Percentiles rank a stretch among this genome's conserved stretches.
These are phyloP conservation scores for Progne subis DNA, from an alignment of 2,113 vertebrate genomes.

Conservation along the genomic window DNA sequence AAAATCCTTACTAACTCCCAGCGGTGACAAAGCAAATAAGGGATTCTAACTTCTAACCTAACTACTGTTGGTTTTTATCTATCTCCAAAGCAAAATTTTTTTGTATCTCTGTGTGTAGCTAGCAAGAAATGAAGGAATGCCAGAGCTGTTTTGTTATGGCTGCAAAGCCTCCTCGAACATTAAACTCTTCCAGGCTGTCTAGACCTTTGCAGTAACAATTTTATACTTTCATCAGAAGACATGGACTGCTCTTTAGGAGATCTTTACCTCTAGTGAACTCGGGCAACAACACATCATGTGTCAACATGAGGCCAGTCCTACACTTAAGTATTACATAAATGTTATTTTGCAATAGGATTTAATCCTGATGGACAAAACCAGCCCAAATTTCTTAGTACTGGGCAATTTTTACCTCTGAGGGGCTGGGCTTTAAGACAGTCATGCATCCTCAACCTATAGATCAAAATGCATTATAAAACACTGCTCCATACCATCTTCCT, in stretches of 20 bases:
- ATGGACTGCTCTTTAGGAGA: background rate
- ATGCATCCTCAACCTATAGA: background rate
- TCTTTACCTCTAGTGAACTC: background rate
- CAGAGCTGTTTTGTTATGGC: background rate
- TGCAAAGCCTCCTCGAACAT: background rate
- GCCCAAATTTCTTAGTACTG: background rate
- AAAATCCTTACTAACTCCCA: background rate
- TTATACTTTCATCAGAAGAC: background rate
- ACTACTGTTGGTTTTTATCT: background rate
- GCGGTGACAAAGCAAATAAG: background rate
- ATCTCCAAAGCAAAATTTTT: background rate
- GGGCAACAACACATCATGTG: background rate
- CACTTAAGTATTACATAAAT: background rate
- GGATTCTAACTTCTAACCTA: background rate
- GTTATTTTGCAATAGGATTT: background rate
- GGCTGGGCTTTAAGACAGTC: background rate
- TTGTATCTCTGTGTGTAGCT: background rate
- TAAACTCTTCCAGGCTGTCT: background rate
- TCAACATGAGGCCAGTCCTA: background rate
- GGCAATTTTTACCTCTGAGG: background rate
- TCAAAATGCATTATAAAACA: background rate
- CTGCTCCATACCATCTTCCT: background rate
- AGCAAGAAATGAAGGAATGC: background rate
- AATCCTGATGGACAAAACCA: background rate
- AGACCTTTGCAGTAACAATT: background rate